Evolutionary conservation across 2,888 invertebrate genomes (phyloP).

Genomic region (Clusia tigrina): DNA sequence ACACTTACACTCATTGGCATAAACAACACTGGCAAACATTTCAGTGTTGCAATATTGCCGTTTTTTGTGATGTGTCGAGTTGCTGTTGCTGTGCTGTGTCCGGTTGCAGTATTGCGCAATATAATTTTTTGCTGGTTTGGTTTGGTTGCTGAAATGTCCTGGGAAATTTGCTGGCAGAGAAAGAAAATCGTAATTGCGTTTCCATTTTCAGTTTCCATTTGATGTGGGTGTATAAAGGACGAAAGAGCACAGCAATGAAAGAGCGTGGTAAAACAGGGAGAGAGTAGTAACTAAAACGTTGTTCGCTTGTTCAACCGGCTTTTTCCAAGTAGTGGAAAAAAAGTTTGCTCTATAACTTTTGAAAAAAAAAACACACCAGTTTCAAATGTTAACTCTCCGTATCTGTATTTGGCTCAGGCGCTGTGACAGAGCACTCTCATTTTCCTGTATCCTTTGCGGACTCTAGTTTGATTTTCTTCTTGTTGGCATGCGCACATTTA

Average conservation of each 20-base stretch:
- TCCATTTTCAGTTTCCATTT: background rate
- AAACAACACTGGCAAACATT: constrained; percentile 5
- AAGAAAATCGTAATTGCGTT: background rate
- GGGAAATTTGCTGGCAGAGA: background rate
- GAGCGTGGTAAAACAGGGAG: no score
- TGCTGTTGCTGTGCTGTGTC: background rate
- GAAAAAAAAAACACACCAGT: background rate
- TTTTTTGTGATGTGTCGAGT: no score
- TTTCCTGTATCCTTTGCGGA: background rate
- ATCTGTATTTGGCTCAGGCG: background rate
- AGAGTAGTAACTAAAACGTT: background rate
- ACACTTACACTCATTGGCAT: constrained; percentile 7
- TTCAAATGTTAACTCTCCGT: background rate
- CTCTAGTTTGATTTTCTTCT: background rate
- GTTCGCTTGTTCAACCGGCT: background rate
- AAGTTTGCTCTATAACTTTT: no score
- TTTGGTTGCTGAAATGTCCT: background rate
- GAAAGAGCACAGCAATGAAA: background rate
- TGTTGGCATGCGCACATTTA: background rate
- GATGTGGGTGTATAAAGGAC: background rate
- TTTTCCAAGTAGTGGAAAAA: no score
- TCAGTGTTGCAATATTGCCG: background rate
- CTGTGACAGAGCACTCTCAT: background rate
- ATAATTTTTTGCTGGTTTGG: background rate
- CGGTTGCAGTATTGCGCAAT: constrained; percentile 3